A percentile compares a stretch with the other conserved stretches of the same genome.
These are phyloP conservation scores for Myathropa florea DNA, from an alignment of 2,888 invertebrate genomes.

Conservation along the genomic window DNA sequence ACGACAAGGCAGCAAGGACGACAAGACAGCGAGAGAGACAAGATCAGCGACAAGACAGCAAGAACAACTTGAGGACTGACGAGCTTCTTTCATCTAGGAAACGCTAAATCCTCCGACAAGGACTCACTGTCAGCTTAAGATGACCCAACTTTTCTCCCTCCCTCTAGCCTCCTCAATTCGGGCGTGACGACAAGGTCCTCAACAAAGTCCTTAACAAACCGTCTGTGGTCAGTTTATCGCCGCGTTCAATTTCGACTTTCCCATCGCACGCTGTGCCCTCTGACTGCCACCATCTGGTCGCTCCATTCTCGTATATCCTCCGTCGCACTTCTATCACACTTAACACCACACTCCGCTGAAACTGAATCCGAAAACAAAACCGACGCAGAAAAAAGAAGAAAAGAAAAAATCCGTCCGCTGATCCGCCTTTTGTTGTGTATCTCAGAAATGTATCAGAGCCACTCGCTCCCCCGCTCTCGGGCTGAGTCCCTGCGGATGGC, in stretches of 20 bases:
- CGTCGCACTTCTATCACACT: conserved; percentile 59
- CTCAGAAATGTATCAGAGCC: conserved; percentile 44
- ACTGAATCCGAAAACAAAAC: conserved; percentile 13
- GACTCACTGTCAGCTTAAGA: no score
- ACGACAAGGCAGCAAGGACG: no score
- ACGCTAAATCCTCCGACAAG: neutral
- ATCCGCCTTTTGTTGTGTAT: conserved; percentile 52
- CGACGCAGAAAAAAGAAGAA: neutral
- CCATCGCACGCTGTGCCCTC: neutral
- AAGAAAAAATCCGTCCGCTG: neutral
- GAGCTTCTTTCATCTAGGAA: no score
- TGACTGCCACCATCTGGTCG: conserved; percentile 54
- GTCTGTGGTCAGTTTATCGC: conserved; percentile 58
- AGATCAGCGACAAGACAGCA: no score
- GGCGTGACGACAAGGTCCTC: no score
- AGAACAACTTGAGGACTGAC: no score
- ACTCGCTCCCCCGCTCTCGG: neutral
- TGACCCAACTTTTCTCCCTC: neutral
- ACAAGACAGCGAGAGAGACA: no score
- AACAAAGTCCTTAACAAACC: conserved; percentile 14
- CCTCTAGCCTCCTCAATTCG: neutral
- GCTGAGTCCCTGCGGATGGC: conserved; percentile 18
- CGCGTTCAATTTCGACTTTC: conserved; percentile 16
- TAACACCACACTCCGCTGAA: conserved; percentile 47
- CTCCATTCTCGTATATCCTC: conserved; percentile 58